Conservation (phyloP, 1,140 invertebrate genomes). For the Babylonia areolata region DNA sequence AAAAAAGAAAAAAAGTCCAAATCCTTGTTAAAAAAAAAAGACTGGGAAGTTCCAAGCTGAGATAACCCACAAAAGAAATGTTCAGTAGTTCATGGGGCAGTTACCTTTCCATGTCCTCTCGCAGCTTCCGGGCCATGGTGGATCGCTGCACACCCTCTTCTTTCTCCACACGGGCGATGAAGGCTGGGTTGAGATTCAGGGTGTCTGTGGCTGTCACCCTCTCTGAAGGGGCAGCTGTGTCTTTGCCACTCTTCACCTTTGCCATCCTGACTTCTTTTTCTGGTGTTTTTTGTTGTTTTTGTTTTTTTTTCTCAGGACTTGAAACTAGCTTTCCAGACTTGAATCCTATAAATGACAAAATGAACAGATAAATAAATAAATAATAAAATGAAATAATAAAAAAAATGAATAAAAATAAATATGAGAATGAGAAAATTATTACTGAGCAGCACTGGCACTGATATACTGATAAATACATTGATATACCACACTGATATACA, state of each 20-base stretch:
- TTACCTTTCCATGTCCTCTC: conserved; percentile 14
- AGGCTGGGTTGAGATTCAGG: not conserved
- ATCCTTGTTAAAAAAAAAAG: not conserved
- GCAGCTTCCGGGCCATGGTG: not conserved
- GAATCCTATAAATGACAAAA: not conserved
- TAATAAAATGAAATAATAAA: not conserved
- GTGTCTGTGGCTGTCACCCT: not conserved
- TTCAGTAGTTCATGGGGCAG: too few relatives aligned
- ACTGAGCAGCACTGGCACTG: too few relatives aligned
- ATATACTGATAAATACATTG: not conserved
- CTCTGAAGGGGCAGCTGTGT: not conserved
- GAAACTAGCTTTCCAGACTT: too few relatives aligned
- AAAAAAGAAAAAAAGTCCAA: not conserved
- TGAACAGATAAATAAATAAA: not conserved
- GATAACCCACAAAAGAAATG: not conserved
- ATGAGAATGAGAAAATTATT: too few relatives aligned
- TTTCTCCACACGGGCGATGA: not conserved
- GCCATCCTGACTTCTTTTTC: not conserved
- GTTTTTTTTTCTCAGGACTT: not conserved
- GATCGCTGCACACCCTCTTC: not conserved
- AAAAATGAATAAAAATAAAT: too few relatives aligned
- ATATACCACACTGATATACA: not conserved
- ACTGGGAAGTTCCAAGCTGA: not conserved
- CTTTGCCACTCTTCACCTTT: conserved; percentile 2
- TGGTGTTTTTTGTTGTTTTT: not conserved